phyloP scores from a whole-genome alignment of 1,140 invertebrate genomes.

The Galendromus occidentalis region DNA sequence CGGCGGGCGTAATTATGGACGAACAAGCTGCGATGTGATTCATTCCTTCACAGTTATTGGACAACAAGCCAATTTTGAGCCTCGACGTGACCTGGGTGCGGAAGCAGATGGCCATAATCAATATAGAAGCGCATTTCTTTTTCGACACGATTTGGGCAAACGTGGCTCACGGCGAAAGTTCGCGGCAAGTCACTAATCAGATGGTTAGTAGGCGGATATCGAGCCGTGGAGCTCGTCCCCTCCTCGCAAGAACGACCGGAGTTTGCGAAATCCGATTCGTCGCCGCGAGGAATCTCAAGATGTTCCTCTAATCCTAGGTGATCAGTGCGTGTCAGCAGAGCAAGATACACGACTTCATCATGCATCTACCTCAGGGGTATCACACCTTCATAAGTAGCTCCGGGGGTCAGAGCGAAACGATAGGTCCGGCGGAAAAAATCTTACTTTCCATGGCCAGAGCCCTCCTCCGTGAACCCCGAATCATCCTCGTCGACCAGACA shows the following conservation, averaged over 20 bases:
- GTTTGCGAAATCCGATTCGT: no score
- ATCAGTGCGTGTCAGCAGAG: background rate
- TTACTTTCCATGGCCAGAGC: background rate
- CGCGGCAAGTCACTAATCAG: background rate
- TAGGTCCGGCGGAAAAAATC: background rate
- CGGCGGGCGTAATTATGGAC: background rate
- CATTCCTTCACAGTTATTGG: background rate
- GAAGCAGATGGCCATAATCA: background rate
- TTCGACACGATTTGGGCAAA: constrained; percentile 6
- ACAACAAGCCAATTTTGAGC: background rate
- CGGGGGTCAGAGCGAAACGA: background rate
- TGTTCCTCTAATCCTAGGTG: background rate
- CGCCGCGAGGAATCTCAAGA: no score
- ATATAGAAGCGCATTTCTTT: background rate
- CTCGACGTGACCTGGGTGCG: background rate
- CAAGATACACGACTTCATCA: background rate
- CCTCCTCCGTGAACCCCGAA: background rate
- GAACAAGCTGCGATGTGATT: background rate
- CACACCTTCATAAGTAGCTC: background rate
- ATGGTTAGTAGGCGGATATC: background rate
- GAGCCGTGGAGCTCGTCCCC: no score
- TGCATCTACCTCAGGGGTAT: background rate
- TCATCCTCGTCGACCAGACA: background rate
- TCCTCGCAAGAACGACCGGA: no score
- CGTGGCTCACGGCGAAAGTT: background rate